These are phyloP conservation scores for Phyllopteryx taeniolatus DNA, from an alignment of 2,113 vertebrate genomes.

Conservation along the genomic window DNA sequence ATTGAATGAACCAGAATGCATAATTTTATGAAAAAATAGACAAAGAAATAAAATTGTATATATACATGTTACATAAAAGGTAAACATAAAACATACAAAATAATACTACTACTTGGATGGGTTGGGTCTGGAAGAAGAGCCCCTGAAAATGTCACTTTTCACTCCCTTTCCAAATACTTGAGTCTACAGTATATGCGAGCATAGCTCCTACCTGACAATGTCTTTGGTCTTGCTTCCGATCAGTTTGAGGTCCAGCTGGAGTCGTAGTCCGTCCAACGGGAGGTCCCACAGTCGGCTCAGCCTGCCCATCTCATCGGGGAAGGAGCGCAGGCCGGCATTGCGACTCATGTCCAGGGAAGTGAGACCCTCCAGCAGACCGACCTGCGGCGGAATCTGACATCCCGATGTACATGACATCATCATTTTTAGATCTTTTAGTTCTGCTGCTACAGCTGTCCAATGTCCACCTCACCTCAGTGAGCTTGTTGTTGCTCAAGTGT, in stretches of 20 bases:
- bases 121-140: too few species aligned
- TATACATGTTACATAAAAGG: too few species aligned
- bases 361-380: constrained; percentile 87
- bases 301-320: constrained; percentile 95
- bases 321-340: constrained; percentile 82
- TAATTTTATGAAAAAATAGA: too few species aligned
- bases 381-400: constrained; percentile 86
- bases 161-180: background rate
- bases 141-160: background rate
- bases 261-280: constrained; percentile 86
- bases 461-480: constrained; percentile 79
- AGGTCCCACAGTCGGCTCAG: constrained; percentile 92
- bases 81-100: too few species aligned
- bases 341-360: constrained; percentile 90
- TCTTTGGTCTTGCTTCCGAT: constrained; percentile 94
- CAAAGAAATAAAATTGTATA: too few species aligned
- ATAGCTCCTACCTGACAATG: constrained; percentile 81
- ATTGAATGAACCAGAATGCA: too few species aligned
- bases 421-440: background rate
- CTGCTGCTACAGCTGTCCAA: background rate
- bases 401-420: background rate
- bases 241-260: constrained; percentile 91
- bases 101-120: too few species aligned
- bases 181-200: background rate
- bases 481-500: constrained; percentile 84